phyloP scores from a whole-genome alignment of 2,113 vertebrate species.

The Syngnathus typhle region DNA sequence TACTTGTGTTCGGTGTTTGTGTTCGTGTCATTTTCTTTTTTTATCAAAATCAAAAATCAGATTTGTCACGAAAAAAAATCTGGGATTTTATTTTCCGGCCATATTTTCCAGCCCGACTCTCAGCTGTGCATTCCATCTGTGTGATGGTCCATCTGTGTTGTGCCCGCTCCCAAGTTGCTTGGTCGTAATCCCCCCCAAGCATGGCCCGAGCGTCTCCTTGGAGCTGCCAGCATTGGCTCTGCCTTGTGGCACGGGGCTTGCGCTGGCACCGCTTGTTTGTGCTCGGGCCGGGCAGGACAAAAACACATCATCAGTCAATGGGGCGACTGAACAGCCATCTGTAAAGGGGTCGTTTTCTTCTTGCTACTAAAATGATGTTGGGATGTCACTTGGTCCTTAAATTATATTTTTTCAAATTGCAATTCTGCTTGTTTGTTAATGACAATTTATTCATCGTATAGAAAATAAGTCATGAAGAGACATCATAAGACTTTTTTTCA shows the following conservation, averaged over 20 bases:
- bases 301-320: constrained; percentile 40
- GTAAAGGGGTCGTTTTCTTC: not conserved
- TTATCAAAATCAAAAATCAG: not conserved
- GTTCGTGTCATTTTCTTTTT: not conserved
- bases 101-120: constrained; percentile 27
- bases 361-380: not conserved
- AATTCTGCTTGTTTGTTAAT: too few relatives aligned
- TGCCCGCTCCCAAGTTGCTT: constrained; percentile 48
- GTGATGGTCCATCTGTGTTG: constrained; percentile 47
- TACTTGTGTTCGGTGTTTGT: not conserved
- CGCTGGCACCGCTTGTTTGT: constrained; percentile 51
- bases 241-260: constrained; percentile 45
- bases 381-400: too few relatives aligned
- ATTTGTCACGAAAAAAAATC: not conserved
- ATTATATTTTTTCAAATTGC: too few relatives aligned
- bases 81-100: not conserved
- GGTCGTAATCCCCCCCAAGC: constrained; percentile 61
- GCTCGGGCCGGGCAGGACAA: constrained; percentile 42
- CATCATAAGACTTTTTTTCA: not conserved
- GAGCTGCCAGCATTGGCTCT: constrained; percentile 51
- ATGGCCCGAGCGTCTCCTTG: constrained; percentile 40
- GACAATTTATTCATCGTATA: not conserved
- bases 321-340: constrained; percentile 11
- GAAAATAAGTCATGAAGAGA: not conserved
- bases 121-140: constrained; percentile 48